Evolutionary conservation across 2,113 vertebrate genomes (phyloP), one percentile per base, ranked within the genome.

Genomic region (Glaucidium brasilianum): DNA sequence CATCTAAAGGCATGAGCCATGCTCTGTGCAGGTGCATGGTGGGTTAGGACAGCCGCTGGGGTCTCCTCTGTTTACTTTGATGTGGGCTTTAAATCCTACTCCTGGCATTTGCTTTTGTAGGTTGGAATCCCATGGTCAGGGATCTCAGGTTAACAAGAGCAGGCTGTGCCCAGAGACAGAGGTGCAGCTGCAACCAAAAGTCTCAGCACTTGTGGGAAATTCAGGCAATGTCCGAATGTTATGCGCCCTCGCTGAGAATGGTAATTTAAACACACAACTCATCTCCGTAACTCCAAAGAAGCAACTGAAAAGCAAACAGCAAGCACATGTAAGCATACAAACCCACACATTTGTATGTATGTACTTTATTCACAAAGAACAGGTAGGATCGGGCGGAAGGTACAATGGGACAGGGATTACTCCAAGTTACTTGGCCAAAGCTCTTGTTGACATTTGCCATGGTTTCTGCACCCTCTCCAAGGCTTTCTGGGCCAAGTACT

Each of bases 321-420:
- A 50, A 30, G 19, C 10, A 17, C 10, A 4, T 2, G 5, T 15
- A 14, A 34, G 43, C 26, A 15, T 19, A 62, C 8, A 58, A 80
- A 89, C 0, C 11, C 47, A 5, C 0, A 1, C 18, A 37, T 52
- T 89, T 59, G 76, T 67, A 56, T 23, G 3, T 4, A 4, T 15
- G 10, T 9, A 7, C 17, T 86, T 88, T 63, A 37, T 34, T 81
- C 23, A 59, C 0, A 3, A 29, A 60, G 37, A 78, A 52, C 16
- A 17, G 39, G 23, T 50, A 43, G 27, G 25, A 71, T 35, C 0
- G 0, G 1, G 30, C 60, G 64, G 43, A 34, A 88, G 8, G 27
- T n/a, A 63, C 6, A 41, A 39, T 16, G 47, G 50, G 32, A 52
- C 12, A 56, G 6, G 6, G 8, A 30, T 43, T 53, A 11, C 10